A percentile compares a stretch with the other conserved stretches of the same genome.
phyloP scores from a whole-genome alignment of 2,888 invertebrate genomes.

The Pseudococcus longispinus region DNA sequence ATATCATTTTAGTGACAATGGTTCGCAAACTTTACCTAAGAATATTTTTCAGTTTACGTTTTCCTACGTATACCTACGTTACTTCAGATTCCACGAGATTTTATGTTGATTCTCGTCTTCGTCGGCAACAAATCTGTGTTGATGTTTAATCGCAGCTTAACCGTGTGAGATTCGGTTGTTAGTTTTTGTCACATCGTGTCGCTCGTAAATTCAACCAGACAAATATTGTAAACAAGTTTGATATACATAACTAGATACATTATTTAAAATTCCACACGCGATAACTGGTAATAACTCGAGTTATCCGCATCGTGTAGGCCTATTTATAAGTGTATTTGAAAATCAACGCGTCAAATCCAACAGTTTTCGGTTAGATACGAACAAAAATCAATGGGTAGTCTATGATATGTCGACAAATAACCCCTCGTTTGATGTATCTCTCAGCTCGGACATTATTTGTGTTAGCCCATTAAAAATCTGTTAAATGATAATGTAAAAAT shows the following conservation, averaged over 20 bases:
- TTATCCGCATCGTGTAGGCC: neutral
- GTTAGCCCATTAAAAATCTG: neutral
- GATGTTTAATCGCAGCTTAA: neutral
- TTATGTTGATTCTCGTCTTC: neutral
- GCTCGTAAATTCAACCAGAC: neutral
- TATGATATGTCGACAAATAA: neutral
- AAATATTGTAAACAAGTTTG: neutral
- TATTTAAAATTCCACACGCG: conserved; percentile 6
- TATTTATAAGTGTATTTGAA: neutral
- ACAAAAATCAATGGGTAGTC: neutral
- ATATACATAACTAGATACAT: neutral
- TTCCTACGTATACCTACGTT: neutral
- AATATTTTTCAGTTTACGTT: neutral
- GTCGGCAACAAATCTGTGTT: conserved; percentile 9
- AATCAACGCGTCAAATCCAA: neutral
- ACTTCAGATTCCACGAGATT: neutral
- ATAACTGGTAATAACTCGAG: conserved; percentile 11
- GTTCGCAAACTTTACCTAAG: conserved; percentile 1
- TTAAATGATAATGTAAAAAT: neutral
- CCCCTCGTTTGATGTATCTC: neutral
- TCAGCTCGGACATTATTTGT: neutral
- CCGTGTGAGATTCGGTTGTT: neutral
- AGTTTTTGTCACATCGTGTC: neutral
- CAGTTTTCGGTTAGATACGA: neutral
- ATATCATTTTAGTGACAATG: conserved; percentile 16